Percentiles rank a stretch among this genome's conserved stretches.
Conservation (phyloP, 2,113 vertebrate genomes). For the Anolis sagrei region DNA sequence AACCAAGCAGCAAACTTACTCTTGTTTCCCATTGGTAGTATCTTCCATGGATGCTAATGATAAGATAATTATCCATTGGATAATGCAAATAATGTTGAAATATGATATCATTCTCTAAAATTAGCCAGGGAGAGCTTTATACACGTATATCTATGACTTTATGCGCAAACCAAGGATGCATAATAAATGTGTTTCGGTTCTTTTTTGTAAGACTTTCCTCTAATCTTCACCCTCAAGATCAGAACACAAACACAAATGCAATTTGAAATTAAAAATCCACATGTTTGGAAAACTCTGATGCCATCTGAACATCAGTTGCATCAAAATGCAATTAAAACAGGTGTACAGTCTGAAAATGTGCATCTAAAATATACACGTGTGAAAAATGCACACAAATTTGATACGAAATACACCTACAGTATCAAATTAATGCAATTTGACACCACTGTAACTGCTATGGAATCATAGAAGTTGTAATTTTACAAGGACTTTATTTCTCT, state of each 20-base stretch:
- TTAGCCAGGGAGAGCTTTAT: not conserved
- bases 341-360: too few relatives aligned
- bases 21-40: conserved; percentile 52
- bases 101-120: conserved; percentile 27
- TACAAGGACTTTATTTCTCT: too few relatives aligned
- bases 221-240: not conserved
- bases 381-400: too few relatives aligned
- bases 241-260: too few relatives aligned
- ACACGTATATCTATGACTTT: not conserved
- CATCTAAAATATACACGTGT: too few relatives aligned
- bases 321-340: too few relatives aligned
- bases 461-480: too few relatives aligned
- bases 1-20: conserved; percentile 54
- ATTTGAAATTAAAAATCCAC: not conserved
- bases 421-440: too few relatives aligned
- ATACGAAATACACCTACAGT: too few relatives aligned
- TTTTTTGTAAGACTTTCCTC: not conserved
- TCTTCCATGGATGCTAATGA: conserved; percentile 11
- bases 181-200: not conserved
- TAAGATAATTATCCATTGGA: conserved; percentile 51
- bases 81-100: not conserved
- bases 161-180: not conserved
- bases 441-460: too few relatives aligned
- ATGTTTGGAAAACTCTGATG: not conserved
- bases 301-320: too few relatives aligned